A percentile compares a stretch with the other conserved stretches of the same genome.
phyloP scores from a whole-genome alignment of 2,888 invertebrate genomes.

The Deilephila porcellus region DNA sequence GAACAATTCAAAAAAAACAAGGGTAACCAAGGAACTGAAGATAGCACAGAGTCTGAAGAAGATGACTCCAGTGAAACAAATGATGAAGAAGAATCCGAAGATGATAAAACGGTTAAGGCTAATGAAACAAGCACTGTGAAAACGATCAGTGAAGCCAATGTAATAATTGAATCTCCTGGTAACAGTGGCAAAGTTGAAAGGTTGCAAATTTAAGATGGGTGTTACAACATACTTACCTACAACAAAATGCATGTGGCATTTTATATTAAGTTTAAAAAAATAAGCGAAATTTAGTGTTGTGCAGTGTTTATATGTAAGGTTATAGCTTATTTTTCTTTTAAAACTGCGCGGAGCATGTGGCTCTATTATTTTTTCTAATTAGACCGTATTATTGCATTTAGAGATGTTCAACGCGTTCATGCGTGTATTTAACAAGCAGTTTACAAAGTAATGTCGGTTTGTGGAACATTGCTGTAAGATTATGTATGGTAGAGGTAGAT shows the following conservation, averaged over 20 bases:
- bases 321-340: not conserved
- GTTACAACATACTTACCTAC: not conserved
- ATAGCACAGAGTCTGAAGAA: constrained; percentile 61
- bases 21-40: constrained; percentile 67
- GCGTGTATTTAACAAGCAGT: not conserved
- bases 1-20: constrained; percentile 90
- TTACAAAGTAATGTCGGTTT: not conserved
- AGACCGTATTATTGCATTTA: constrained; percentile 15
- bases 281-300: not conserved
- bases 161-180: constrained; percentile 70
- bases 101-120: constrained; percentile 47
- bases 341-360: not conserved
- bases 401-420: not conserved
- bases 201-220: constrained; percentile 45
- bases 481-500: not conserved
- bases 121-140: constrained; percentile 42
- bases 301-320: not conserved
- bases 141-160: constrained; percentile 65
- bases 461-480: not conserved
- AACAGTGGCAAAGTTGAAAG: constrained; percentile 76
- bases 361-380: constrained; percentile 15
- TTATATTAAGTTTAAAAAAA: not conserved
- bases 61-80: constrained; percentile 56
- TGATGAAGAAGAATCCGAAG: constrained; percentile 46
- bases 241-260: not conserved